Percentiles rank a stretch among this genome's conserved stretches.
phyloP scores from a whole-genome alignment of 2,113 vertebrate genomes.

The Peromyscus maniculatus region DNA sequence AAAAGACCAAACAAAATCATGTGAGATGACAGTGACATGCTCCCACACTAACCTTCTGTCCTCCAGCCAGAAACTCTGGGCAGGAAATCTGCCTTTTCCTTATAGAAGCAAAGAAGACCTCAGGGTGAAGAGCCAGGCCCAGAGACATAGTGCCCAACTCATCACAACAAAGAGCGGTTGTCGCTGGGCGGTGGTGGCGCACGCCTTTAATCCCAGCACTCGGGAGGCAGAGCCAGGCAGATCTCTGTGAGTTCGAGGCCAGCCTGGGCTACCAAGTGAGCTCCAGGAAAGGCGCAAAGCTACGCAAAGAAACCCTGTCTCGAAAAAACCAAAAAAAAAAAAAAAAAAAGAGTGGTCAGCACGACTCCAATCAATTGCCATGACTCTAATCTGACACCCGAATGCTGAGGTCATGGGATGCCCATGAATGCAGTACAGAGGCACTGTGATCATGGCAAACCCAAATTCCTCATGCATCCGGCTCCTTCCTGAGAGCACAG shows the following conservation, averaged over 20 bases:
- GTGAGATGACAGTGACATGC: not conserved
- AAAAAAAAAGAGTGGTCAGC: too few species aligned
- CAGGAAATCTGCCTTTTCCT: not conserved
- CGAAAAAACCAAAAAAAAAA: too few species aligned
- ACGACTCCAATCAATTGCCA: not conserved
- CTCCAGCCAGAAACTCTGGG: not conserved
- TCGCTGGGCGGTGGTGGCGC: too few species aligned
- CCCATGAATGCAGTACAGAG: not conserved
- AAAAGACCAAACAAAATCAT: not conserved
- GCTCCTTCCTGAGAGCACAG: not conserved
- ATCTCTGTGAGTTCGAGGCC: too few species aligned
- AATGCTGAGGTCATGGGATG: not conserved
- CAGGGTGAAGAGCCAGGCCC: not conserved
- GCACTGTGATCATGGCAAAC: accelerated
- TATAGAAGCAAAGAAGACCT: not conserved
- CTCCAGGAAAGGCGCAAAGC: too few species aligned
- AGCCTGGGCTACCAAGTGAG: too few species aligned
- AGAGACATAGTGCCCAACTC: not conserved
- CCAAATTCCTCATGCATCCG: not conserved
- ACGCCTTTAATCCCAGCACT: too few species aligned
- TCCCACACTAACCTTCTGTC: not conserved
- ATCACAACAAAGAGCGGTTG: not conserved
- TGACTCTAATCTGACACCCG: not conserved
- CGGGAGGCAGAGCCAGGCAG: too few species aligned
- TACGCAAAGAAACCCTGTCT: too few species aligned